Evolutionary conservation across 2,113 vertebrate species (phyloP).

Genomic region (Ciconia stormi): DNA sequence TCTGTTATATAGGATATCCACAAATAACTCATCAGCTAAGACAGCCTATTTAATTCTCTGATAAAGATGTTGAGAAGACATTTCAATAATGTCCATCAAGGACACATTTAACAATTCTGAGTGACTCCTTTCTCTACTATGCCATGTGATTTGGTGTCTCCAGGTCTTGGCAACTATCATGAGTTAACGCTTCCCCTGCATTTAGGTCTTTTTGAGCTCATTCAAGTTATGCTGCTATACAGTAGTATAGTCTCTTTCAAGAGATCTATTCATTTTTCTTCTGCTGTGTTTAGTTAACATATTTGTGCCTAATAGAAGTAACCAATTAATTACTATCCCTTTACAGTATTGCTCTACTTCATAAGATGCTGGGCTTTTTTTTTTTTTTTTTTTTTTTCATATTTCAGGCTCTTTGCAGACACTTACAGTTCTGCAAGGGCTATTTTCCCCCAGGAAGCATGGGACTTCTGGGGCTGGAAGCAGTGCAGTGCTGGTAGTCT

Average conservation of each 20-base stretch:
- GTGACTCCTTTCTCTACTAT: not conserved
- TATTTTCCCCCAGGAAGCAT: not conserved
- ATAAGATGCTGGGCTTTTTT: not conserved
- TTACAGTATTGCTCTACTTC: not conserved
- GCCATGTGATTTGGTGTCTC: not conserved
- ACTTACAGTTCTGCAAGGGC: not conserved
- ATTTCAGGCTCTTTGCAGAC: not conserved
- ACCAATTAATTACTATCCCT: not conserved
- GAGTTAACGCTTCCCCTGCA: not conserved
- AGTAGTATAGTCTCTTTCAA: not conserved
- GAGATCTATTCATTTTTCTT: not conserved
- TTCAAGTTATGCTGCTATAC: not conserved
- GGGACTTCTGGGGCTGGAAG: not conserved
- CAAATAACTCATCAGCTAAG: not conserved
- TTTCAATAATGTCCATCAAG: not conserved
- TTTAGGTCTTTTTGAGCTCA: not conserved
- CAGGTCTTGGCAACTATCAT: not conserved
- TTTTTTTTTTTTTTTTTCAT: not conserved
- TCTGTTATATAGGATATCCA: not conserved
- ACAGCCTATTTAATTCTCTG: not conserved
- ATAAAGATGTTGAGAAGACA: not conserved
- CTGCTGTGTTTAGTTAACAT: not conserved
- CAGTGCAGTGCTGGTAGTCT: not conserved
- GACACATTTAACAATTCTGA: not conserved
- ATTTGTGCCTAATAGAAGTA: not conserved